Conservation (phyloP, 1,140 invertebrate species). For the Mesaphorura yosii region DNA sequence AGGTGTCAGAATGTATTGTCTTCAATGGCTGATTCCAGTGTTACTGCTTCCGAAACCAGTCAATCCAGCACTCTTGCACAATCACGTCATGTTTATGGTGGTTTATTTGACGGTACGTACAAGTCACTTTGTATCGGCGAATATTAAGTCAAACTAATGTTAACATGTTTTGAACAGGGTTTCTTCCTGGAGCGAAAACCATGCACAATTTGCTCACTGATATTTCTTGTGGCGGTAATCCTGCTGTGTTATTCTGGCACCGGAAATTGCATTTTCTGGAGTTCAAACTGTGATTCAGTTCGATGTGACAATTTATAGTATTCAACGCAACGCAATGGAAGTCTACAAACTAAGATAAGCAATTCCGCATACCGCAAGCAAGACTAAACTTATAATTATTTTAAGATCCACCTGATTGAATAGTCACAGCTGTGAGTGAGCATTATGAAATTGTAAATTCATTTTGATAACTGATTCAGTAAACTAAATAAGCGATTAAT, state of each 20-base stretch:
- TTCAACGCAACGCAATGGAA: too few relatives aligned
- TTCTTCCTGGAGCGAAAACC: slow-evolving; percentile 91
- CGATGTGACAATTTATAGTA: slow-evolving; percentile 55
- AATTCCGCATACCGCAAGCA: too few relatives aligned
- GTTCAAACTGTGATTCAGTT: slow-evolving; percentile 59
- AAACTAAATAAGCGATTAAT: too few relatives aligned
- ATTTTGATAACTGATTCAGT: too few relatives aligned
- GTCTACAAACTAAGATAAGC: too few relatives aligned
- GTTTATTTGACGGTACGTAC: slow-evolving; percentile 74
- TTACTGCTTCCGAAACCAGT: slow-evolving; percentile 91
- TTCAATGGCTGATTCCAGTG: slow-evolving; percentile 95
- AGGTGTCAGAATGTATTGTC: slow-evolving; percentile 72
- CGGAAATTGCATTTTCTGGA: slow-evolving; percentile 88
- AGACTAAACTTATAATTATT: too few relatives aligned
- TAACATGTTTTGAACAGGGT: slow-evolving; percentile 84
- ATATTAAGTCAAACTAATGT: too few relatives aligned
- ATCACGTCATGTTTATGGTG: slow-evolving; percentile 93
- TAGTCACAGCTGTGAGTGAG: too few relatives aligned
- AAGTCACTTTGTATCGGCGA: too few relatives aligned
- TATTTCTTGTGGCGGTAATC: slow-evolving; percentile 82
- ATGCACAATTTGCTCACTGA: slow-evolving; percentile 73
- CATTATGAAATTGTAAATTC: too few relatives aligned
- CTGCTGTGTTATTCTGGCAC: slow-evolving; percentile 91
- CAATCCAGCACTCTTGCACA: slow-evolving; percentile 85
- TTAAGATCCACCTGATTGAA: too few relatives aligned